phyloP scores from a whole-genome alignment of 2,113 vertebrate genomes.

The Gymnogyps californianus region DNA sequence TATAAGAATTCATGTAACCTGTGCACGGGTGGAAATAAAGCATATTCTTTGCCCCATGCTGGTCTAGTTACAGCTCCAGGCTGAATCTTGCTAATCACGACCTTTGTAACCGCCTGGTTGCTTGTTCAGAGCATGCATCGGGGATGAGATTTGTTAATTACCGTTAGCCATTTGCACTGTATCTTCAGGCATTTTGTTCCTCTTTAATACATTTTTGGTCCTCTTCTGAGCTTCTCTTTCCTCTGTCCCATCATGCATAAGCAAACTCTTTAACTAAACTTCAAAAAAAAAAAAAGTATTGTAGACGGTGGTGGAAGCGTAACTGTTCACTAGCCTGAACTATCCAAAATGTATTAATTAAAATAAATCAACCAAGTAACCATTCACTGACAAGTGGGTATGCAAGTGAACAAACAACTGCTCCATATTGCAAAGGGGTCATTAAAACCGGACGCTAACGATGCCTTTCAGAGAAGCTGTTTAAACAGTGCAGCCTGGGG shows the following conservation, averaged over 20 bases:
- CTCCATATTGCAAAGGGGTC: background rate
- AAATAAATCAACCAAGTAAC: background rate
- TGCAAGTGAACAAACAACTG: background rate
- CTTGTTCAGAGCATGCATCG: background rate
- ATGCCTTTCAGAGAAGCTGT: background rate
- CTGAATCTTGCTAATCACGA: background rate
- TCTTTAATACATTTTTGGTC: background rate
- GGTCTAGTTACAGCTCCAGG: background rate
- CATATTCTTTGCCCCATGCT: fast-evolving
- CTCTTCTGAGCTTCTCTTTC: background rate
- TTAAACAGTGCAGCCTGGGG: background rate
- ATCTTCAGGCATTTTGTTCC: background rate
- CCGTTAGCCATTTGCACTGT: background rate
- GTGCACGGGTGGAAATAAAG: background rate
- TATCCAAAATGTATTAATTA: background rate
- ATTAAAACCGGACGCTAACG: background rate
- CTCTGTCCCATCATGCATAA: background rate
- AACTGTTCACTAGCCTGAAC: background rate
- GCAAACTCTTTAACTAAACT: background rate
- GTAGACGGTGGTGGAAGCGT: background rate
- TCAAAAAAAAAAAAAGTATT: too few species aligned
- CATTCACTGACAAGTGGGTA: background rate
- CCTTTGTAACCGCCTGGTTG: background rate
- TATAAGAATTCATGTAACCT: background rate
- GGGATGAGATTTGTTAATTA: background rate